Conservation (phyloP, 2,797 vertebrate species). For the Ceyx erithaca region DNA sequence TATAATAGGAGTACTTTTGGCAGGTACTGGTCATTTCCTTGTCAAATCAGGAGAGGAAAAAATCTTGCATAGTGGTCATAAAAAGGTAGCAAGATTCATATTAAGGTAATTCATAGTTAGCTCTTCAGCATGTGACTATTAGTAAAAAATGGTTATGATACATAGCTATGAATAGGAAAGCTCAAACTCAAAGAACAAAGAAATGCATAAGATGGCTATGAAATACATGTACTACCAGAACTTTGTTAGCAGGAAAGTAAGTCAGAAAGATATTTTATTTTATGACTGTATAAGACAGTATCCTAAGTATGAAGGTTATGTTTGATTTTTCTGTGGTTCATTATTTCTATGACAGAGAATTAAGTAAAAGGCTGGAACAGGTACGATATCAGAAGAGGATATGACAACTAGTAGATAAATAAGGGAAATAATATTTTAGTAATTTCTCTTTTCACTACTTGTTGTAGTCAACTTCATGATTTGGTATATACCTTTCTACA, state of each 20-base stretch:
- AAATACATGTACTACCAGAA: not conserved
- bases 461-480: not conserved
- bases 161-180: not conserved
- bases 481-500: not conserved
- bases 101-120: not conserved
- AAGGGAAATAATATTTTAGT: not conserved
- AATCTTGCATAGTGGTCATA: not conserved
- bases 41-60: not conserved
- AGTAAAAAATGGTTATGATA: not conserved
- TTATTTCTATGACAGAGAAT: not conserved
- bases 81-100: not conserved
- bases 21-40: not conserved
- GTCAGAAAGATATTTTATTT: not conserved
- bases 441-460: not conserved
- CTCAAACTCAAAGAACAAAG: not conserved
- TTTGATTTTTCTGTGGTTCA: not conserved
- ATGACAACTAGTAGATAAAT: not conserved
- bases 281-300: not conserved
- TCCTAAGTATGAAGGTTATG: not conserved
- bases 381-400: not conserved
- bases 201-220: not conserved
- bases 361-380: not conserved
- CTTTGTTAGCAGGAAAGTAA: not conserved
- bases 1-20: not conserved
- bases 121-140: not conserved